Evolutionary conservation across 2,113 vertebrate genomes (phyloP), one percentile per base, ranked within the genome.

Genomic region (Arenaria interpres): DNA sequence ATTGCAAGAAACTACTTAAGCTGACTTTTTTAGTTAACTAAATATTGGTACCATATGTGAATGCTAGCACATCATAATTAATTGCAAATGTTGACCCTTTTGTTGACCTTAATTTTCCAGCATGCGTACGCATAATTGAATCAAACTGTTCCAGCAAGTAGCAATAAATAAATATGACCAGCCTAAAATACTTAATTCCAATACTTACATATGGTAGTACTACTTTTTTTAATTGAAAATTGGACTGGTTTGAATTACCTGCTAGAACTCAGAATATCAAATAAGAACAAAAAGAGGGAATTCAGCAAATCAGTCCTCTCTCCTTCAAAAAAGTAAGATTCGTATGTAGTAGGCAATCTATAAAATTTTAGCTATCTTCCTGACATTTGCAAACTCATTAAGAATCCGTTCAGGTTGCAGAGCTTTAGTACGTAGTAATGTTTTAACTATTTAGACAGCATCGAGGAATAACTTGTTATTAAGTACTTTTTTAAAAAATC

Each of bases 1-100:
- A 98, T 96, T 97, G 91, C 97, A 97, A 94, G 91, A 93, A 97
- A 96, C 96, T 95, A 95, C 94, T 98, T 97, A 97, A 97, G 96
- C 98, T 97, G 97, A 96, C 93, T 96, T 97, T 97, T 97, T 97
- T 96, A 98, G 95, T 98, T 98, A 98, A 97, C 97, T 96, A 97
- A 98, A 98, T 98, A 98, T 98, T 97, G 97, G 87, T 98, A 97
- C 97, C 98, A 98, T 98, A 97, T 98, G 97, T 98, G 96, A 97
- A 97, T 96, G 95, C 97, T 97, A 97, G 94, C 92, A 97, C 97
- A 96, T 98, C 97, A 84, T 98, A 98, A 98, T 98, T 98, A 98
- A 98, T 97, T 97, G 98, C 96, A 98, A 98, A 97, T 97, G 97
- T 88, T 98, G 97, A 98, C 97, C 97, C 96, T 97, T 98, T 95